phyloP scores from a whole-genome alignment of 2,797 vertebrate genomes.

The Bucorvus abyssinicus region DNA sequence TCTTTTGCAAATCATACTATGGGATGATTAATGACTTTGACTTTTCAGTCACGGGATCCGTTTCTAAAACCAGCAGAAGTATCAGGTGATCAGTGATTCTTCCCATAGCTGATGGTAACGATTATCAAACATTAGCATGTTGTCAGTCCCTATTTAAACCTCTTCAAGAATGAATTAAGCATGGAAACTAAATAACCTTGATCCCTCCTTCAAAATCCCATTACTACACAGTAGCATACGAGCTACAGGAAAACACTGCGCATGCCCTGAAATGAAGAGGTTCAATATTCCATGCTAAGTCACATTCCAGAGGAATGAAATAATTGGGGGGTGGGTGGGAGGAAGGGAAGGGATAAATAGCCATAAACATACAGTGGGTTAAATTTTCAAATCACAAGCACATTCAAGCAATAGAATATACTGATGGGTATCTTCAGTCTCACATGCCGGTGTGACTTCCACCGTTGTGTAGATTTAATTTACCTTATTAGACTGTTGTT shows the following conservation, averaged over 20 bases:
- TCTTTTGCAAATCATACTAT: conserved; percentile 60
- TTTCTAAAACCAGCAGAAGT: conserved; percentile 26
- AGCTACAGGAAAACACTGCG: conserved; percentile 28
- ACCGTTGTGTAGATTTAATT: conserved; percentile 27
- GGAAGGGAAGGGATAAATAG: background rate
- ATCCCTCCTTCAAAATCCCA: conserved; percentile 45
- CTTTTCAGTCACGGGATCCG: conserved; percentile 44
- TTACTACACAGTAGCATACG: conserved; percentile 24
- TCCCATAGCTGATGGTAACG: conserved; percentile 1
- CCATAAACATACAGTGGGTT: conserved; percentile 30
- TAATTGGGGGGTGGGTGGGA: background rate
- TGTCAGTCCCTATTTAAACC: conserved; percentile 52
- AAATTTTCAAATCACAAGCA: conserved; percentile 16
- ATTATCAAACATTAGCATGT: conserved; percentile 49
- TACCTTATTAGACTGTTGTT: conserved; percentile 16
- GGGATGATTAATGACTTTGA: conserved; percentile 70
- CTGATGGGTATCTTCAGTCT: conserved; percentile 25
- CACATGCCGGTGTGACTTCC: background rate
- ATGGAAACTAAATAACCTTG: conserved; percentile 41
- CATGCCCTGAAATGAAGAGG: conserved; percentile 36
- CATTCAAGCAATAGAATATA: conserved; percentile 13
- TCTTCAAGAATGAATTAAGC: conserved; percentile 34
- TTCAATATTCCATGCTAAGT: conserved; percentile 17
- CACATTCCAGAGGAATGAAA: conserved; percentile 68
- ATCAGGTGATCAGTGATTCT: conserved; percentile 32